Evolutionary conservation across 2,888 invertebrate species (phyloP).

Genomic region (Dorcus hopei): DNA sequence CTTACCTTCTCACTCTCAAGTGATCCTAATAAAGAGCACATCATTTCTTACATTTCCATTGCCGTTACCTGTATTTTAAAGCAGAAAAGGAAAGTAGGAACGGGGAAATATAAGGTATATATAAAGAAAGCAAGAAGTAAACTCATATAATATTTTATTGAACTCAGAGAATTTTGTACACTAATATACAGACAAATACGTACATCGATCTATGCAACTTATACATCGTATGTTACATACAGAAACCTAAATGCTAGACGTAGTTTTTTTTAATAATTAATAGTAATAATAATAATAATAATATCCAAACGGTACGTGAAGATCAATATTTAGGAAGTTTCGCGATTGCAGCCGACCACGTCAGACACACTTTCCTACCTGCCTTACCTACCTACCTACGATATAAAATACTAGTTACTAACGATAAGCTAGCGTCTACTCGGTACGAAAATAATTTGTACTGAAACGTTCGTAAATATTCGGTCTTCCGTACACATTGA

Average conservation of each 20-base stretch:
- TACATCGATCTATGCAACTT: slow-evolving; percentile 22
- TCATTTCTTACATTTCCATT: too few relatives aligned
- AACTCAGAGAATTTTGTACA: slow-evolving; percentile 43
- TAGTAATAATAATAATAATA: slow-evolving; percentile 19
- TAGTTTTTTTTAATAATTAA: too few relatives aligned
- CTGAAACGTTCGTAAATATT: slow-evolving; percentile 21
- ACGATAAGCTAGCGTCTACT: slow-evolving; percentile 6
- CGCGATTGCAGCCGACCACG: slow-evolving; percentile 1
- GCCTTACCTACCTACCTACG: too few relatives aligned
- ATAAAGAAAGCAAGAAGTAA: too few relatives aligned
- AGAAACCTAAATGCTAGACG: slow-evolving; percentile 17
- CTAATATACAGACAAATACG: slow-evolving; percentile 39
- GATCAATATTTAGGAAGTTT: slow-evolving; percentile 17
- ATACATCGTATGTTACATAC: slow-evolving; percentile 29
- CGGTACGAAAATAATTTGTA: slow-evolving; percentile 31
- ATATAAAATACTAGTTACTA: slow-evolving; percentile 8
- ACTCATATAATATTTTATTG: too few relatives aligned
- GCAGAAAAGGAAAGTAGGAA: too few relatives aligned
- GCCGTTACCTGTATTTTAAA: too few relatives aligned
- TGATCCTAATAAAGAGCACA: too few relatives aligned
- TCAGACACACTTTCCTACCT: slow-evolving; percentile 23
- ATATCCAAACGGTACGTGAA: slow-evolving; percentile 20
- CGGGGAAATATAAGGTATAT: too few relatives aligned
- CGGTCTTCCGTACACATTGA: slow-evolving; percentile 32
- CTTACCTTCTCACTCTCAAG: too few relatives aligned